Percentiles rank a stretch among this genome's conserved stretches.
phyloP scores from a whole-genome alignment of 2,888 invertebrate genomes.

The Dynastes tityus region DNA sequence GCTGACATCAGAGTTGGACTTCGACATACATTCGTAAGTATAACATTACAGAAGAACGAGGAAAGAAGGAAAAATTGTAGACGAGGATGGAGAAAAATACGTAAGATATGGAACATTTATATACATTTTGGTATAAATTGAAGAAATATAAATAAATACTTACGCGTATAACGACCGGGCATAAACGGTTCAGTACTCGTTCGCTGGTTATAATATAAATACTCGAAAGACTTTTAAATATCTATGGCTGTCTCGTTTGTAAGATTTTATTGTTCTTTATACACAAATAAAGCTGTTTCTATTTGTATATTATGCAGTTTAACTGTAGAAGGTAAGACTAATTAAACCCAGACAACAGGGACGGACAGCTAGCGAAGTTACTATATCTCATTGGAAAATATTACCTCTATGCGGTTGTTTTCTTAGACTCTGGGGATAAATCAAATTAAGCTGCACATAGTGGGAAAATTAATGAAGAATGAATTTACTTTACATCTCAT shows the following conservation, averaged over 20 bases:
- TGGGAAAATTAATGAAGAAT: too few relatives aligned
- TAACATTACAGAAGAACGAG: background rate
- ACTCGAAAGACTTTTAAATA: constrained; percentile 32
- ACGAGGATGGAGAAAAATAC: constrained; percentile 11
- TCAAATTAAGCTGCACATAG: too few relatives aligned
- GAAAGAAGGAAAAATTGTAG: background rate
- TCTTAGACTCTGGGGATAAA: too few relatives aligned
- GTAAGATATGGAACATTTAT: constrained; percentile 33
- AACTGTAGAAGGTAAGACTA: constrained; percentile 29
- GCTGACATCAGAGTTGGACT: too few relatives aligned
- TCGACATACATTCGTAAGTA: too few relatives aligned
- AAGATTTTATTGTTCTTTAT: constrained; percentile 39
- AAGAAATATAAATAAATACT: constrained; percentile 43
- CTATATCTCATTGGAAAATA: background rate
- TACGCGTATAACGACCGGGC: constrained; percentile 2
- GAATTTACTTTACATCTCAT: too few relatives aligned
- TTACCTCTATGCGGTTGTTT: too few relatives aligned
- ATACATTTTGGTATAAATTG: constrained; percentile 35
- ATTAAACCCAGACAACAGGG: constrained; percentile 14
- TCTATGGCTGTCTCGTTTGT: constrained; percentile 28
- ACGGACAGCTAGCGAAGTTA: constrained; percentile 7
- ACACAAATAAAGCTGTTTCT: constrained; percentile 39
- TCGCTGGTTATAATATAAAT: constrained; percentile 35
- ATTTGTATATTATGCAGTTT: constrained; percentile 33
- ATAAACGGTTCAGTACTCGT: constrained; percentile 35